A percentile compares a stretch with the other conserved stretches of the same genome.
These are phyloP conservation scores for Neodiprion pinetum DNA, from an alignment of 1,140 invertebrate genomes.

Conservation along the genomic window DNA sequence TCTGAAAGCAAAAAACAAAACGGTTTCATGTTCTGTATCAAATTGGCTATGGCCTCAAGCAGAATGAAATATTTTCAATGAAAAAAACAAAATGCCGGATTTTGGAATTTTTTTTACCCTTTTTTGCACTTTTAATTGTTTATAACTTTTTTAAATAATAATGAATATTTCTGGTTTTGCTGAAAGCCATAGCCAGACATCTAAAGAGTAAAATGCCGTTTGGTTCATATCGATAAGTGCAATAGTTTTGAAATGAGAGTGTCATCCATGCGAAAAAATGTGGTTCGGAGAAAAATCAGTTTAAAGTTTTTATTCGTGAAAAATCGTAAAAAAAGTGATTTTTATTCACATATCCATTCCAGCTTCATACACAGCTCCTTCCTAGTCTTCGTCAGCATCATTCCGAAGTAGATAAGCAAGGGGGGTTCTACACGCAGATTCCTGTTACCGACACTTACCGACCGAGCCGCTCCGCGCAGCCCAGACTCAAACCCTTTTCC, in stretches of 20 bases:
- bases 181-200: conserved; percentile 9
- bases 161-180: conserved; percentile 27
- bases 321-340: conserved; percentile 11
- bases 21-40: conserved; percentile 15
- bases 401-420: no score
- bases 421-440: no score
- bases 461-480: no score
- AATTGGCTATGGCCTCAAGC: conserved; percentile 20
- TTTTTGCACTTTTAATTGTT: conserved; percentile 15
- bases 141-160: conserved; percentile 23
- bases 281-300: conserved; percentile 26
- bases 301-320: conserved; percentile 26
- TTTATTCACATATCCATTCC: conserved; percentile 17
- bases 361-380: not conserved
- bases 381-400: not conserved
- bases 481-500: no score
- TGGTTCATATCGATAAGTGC: conserved; percentile 19
- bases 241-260: conserved; percentile 23
- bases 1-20: no score
- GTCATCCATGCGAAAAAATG: conserved; percentile 15
- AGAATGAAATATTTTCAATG: not conserved
- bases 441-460: no score
- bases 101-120: conserved; percentile 24
- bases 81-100: conserved; percentile 23
- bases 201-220: conserved; percentile 23